A percentile compares a stretch with the other conserved stretches of the same genome.
Conservation (phyloP, 1,140 invertebrate genomes). For the Drosophila sproati region DNA sequence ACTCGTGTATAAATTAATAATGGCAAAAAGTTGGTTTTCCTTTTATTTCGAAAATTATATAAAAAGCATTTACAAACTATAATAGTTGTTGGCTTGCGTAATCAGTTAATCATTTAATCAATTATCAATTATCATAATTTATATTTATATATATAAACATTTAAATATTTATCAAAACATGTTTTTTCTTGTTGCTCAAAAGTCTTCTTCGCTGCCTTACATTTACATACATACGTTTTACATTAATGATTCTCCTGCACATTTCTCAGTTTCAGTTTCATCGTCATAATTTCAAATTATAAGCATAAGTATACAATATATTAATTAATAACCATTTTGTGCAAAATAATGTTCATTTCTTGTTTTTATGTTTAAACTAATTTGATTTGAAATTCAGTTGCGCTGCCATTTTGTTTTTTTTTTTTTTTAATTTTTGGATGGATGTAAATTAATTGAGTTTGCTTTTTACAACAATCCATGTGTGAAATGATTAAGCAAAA, state of each 20-base stretch:
- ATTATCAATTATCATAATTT: slow-evolving; percentile 63
- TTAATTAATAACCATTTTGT: slow-evolving; percentile 73
- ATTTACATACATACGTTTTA: slow-evolving; percentile 73
- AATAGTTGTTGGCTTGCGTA: slow-evolving; percentile 80
- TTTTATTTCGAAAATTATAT: slow-evolving; percentile 80
- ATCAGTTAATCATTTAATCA: slow-evolving; percentile 71
- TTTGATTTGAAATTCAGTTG: slow-evolving; percentile 83
- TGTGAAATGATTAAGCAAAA: slow-evolving; percentile 70
- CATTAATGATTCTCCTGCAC: slow-evolving; percentile 53
- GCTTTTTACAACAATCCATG: slow-evolving; percentile 68
- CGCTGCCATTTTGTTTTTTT: slow-evolving; percentile 62
- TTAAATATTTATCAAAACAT: slow-evolving; percentile 83
- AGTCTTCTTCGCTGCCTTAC: slow-evolving; percentile 80
- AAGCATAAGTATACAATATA: slow-evolving; percentile 46
- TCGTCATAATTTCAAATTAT: slow-evolving; percentile 58
- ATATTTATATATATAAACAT: slow-evolving; percentile 71
- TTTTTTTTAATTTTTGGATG: slow-evolving; percentile 59
- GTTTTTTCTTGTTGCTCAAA: slow-evolving; percentile 82
- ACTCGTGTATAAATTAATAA: slow-evolving; percentile 72
- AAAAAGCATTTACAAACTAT: slow-evolving; percentile 82
- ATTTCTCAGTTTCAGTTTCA: slow-evolving; percentile 29
- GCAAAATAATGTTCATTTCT: slow-evolving; percentile 64
- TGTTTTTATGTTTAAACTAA: slow-evolving; percentile 64
- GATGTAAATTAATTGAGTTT: slow-evolving; percentile 70
- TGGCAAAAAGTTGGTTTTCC: slow-evolving; percentile 71